phyloP scores from a whole-genome alignment of 2,888 invertebrate genomes.

The Phortica okadai region DNA sequence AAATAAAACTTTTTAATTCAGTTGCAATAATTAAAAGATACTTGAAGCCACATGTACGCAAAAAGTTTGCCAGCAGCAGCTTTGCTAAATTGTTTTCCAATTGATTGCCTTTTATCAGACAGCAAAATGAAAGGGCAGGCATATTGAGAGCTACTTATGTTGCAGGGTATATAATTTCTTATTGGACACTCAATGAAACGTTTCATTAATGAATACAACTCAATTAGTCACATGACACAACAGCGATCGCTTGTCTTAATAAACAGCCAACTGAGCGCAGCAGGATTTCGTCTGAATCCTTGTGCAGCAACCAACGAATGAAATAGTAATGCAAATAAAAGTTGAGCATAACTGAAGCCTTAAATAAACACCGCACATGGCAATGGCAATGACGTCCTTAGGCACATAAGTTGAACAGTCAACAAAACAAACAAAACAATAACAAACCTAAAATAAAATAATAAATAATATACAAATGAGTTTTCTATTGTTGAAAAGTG shows the following conservation, averaged over 20 bases:
- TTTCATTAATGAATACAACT: slow-evolving; percentile 16
- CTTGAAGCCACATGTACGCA: background rate
- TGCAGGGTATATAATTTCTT: background rate
- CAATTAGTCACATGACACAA: slow-evolving; percentile 12
- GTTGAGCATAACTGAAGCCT: background rate
- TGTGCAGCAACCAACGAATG: background rate
- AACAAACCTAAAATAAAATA: background rate
- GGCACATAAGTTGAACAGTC: background rate
- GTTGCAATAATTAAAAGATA: background rate
- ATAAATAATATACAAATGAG: background rate
- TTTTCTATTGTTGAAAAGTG: background rate
- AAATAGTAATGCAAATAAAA: slow-evolving; percentile 10
- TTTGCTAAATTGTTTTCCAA: background rate
- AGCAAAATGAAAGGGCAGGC: background rate
- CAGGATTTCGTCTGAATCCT: slow-evolving; percentile 14
- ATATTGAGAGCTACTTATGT: too few relatives aligned
- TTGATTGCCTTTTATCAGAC: background rate
- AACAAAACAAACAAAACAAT: background rate
- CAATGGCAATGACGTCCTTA: background rate
- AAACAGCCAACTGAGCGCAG: slow-evolving; percentile 19
- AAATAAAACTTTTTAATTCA: background rate
- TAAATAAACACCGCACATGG: background rate
- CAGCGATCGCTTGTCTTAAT: background rate
- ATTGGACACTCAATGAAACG: background rate
- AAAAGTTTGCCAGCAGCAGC: background rate